Evolutionary conservation across 2,113 vertebrate genomes (phyloP), one percentile per base, ranked within the genome.

Genomic region (Tricholaema leucomelas): DNA sequence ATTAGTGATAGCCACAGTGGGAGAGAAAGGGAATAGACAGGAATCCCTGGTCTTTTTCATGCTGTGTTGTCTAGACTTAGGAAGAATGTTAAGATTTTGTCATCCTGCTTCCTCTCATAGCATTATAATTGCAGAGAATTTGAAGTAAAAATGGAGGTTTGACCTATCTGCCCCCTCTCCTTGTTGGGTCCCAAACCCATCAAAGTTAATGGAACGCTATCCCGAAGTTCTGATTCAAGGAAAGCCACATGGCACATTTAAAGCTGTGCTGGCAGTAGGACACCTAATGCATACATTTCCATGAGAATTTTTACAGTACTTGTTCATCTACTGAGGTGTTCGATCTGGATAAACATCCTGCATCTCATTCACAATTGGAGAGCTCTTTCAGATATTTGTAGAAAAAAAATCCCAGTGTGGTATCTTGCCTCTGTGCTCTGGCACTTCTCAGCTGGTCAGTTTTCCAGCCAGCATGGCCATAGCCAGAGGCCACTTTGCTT

Each of bases 51-150:
- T 72, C 92, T 88, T 82, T 93, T 95, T 90, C 90, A 78, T 93
- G 92, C 93, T 95, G 93, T 88, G 90, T 93, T 92, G 94, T 96
- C 93, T 95, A 94, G 94, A 95, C 96, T 91, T 82, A 44, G 33
- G 40, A 94, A 94, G 83, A 96, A 95, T 88, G 82, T 88, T 90
- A 72, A 67, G 66, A 86, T 94, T 81, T 93, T 91, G 90, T 93
- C 81, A 87, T 91, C 35, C 25, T 70, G 23, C 56, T 90, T 93
- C 55, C 55, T 90, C 63, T 95, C 21, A 2, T 65, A 46, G 50
- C 81, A 59, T 65, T 84, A 33, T 24, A 65, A 94, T 73, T 79
- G 63, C 66, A 66, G 55, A 59, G 78, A 76, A 80, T 90, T 60
- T 92, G 66, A 90, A 94, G 77, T 55, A 79, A 72, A 95, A 94